phyloP scores from a whole-genome alignment of 2,113 vertebrate genomes.

The Pseudorectes ferrugineus region DNA sequence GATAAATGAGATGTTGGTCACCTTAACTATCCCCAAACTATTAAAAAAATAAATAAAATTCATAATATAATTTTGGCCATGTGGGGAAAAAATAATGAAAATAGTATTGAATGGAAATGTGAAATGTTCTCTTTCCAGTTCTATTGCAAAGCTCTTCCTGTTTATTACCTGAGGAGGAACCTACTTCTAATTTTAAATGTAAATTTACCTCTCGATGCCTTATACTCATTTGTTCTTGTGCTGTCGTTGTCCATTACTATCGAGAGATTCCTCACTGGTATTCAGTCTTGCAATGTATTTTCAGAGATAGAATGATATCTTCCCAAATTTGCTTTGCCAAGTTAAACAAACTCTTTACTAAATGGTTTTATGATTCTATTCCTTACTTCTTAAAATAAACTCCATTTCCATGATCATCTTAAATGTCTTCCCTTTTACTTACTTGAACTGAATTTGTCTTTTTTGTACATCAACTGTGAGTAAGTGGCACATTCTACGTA shows the following conservation, averaged over 20 bases:
- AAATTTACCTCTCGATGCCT: not conserved
- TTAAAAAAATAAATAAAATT: not conserved
- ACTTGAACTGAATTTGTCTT: not conserved
- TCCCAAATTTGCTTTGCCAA: not conserved
- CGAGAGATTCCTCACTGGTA: not conserved
- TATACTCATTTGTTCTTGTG: not conserved
- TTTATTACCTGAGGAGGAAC: not conserved
- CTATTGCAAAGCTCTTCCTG: not conserved
- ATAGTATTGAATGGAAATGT: not conserved
- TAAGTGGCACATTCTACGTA: not conserved
- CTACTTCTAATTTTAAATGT: not conserved
- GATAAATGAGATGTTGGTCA: not conserved
- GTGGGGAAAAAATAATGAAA: not conserved
- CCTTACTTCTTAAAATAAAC: not conserved
- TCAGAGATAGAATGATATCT: not conserved
- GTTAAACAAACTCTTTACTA: not conserved
- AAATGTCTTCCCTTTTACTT: not conserved
- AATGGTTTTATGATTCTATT: not conserved
- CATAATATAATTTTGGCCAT: not conserved
- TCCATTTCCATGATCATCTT: not conserved
- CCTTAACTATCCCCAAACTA: not conserved
- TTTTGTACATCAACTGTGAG: not conserved
- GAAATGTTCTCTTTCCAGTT: not conserved
- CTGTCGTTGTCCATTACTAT: not conserved
- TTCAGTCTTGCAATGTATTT: not conserved